phyloP scores from a whole-genome alignment of 2,888 invertebrate genomes.

The Tillus elongatus region DNA sequence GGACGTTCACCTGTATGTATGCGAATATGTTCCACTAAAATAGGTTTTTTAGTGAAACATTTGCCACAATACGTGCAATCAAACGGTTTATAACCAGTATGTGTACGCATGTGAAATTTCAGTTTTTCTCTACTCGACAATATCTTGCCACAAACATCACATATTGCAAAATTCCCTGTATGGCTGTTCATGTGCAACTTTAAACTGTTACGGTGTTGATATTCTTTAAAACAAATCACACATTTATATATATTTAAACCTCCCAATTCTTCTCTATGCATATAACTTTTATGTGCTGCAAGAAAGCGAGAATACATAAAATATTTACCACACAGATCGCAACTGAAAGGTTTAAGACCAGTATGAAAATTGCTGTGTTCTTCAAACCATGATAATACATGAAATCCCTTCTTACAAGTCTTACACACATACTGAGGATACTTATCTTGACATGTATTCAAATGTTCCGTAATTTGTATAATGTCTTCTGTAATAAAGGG shows the following conservation, averaged over 20 bases:
- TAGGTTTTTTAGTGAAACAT: conserved; percentile 38
- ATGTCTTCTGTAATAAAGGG: conserved; percentile 34
- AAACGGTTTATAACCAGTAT: conserved; percentile 38
- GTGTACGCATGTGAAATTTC: conserved; percentile 39
- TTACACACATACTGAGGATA: conserved; percentile 45
- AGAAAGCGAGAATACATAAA: conserved; percentile 41
- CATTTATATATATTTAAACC: conserved; percentile 36
- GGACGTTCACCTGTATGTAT: conserved; percentile 40
- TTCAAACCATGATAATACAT: conserved; percentile 47
- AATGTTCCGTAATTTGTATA: conserved; percentile 34
- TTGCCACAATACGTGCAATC: conserved; percentile 37
- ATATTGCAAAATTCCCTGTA: conserved; percentile 46
- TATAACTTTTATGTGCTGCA: conserved; percentile 35
- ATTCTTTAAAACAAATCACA: conserved; percentile 39
- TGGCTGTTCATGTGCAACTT: conserved; percentile 43
- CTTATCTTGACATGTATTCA: conserved; percentile 33
- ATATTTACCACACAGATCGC: conserved; percentile 47
- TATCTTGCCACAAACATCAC: conserved; percentile 52
- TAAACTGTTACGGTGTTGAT: conserved; percentile 39
- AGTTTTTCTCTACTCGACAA: conserved; percentile 47
- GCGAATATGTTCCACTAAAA: conserved; percentile 36
- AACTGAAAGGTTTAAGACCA: conserved; percentile 46
- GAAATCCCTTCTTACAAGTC: conserved; percentile 48
- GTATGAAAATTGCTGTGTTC: conserved; percentile 53
- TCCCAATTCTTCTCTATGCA: conserved; percentile 34